A percentile compares a stretch with the other conserved stretches of the same genome.
phyloP scores from a whole-genome alignment of 2,797 vertebrate species.

The Nyctibius grandis region DNA sequence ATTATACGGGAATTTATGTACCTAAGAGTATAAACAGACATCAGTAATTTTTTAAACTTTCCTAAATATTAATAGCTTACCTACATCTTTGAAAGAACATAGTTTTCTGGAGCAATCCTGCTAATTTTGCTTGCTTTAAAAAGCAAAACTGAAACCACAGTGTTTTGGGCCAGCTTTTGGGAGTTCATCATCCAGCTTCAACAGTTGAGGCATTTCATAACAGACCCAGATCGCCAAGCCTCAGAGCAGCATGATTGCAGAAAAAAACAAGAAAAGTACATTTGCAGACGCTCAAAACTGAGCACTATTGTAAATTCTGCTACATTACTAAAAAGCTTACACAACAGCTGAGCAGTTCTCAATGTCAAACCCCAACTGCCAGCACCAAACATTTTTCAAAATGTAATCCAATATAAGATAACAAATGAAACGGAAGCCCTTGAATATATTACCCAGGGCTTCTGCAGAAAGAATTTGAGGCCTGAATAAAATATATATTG shows the following conservation, averaged over 20 bases:
- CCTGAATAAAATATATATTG: background rate
- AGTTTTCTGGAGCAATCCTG: background rate
- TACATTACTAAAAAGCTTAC: background rate
- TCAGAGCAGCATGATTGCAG: background rate
- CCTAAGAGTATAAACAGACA: background rate
- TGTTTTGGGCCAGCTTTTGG: background rate
- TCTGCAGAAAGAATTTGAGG: background rate
- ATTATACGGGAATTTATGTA: background rate
- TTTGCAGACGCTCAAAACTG: background rate
- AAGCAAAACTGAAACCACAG: background rate
- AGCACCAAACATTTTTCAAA: background rate
- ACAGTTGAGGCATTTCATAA: background rate
- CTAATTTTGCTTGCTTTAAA: background rate
- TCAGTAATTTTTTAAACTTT: background rate
- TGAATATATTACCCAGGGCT: background rate
- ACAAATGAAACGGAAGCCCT: background rate
- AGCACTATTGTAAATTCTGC: background rate
- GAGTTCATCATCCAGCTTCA: background rate
- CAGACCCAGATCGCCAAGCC: background rate
- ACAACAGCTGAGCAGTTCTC: background rate
- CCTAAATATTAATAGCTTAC: background rate
- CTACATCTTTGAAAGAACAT: background rate
- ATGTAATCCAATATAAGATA: background rate
- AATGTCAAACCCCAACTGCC: background rate
- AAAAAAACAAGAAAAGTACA: background rate